phyloP scores from a whole-genome alignment of 2,797 vertebrate genomes.

The Myripristis murdjan region DNA sequence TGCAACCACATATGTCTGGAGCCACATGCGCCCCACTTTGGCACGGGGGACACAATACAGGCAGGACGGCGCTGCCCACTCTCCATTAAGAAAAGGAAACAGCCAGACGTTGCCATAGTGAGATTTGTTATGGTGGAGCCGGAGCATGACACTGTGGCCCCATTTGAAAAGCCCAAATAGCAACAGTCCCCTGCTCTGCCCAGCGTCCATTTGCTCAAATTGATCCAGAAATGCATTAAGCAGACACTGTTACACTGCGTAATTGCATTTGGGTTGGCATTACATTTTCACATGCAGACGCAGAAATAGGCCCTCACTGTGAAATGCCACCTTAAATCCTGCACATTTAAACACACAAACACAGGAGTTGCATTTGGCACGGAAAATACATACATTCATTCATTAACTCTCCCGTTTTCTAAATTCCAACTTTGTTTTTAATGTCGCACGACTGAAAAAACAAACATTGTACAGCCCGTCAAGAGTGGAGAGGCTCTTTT shows the following conservation, averaged over 20 bases:
- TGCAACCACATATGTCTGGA: background rate
- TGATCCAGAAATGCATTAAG: constrained; percentile 59
- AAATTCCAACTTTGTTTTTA: background rate
- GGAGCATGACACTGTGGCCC: constrained; percentile 3
- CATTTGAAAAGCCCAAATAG: constrained; percentile 35
- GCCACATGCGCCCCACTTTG: background rate
- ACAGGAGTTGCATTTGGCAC: too few relatives aligned
- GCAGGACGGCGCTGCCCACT: background rate
- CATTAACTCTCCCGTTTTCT: background rate
- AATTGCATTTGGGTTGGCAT: constrained; percentile 26
- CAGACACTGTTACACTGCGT: constrained; percentile 36
- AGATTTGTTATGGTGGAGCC: constrained; percentile 18
- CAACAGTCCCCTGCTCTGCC: constrained; percentile 19
- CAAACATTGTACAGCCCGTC: too few relatives aligned
- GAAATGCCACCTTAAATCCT: background rate
- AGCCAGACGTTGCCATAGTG: constrained; percentile 12
- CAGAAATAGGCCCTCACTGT: constrained; percentile 5
- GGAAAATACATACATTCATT: too few relatives aligned
- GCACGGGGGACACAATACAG: background rate
- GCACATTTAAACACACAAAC: background rate
- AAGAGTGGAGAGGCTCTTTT: background rate
- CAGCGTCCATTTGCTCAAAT: constrained; percentile 29
- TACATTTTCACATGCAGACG: constrained; percentile 29
- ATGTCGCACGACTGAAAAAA: background rate
- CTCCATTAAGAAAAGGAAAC: constrained; percentile 8